Conservation (phyloP, 1,140 invertebrate genomes). For the Cydia fagiglandana region DNA sequence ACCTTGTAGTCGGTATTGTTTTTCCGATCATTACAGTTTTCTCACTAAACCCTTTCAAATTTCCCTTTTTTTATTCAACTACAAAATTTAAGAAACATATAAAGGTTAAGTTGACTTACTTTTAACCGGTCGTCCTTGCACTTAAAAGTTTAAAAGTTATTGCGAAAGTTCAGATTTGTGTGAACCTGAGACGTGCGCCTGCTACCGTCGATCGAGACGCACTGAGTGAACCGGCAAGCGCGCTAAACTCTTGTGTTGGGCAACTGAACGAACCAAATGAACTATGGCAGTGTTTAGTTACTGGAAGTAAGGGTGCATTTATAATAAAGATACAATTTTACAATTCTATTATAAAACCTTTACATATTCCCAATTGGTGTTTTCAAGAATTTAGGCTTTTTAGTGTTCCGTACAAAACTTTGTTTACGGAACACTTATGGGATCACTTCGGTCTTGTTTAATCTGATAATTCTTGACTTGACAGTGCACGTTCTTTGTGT, state of each 20-base stretch:
- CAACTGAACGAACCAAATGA: constrained; percentile 19
- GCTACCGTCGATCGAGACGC: not conserved
- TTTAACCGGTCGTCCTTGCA: constrained; percentile 21
- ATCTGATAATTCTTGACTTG: too few relatives aligned
- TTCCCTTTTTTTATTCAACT: not conserved
- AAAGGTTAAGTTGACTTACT: not conserved
- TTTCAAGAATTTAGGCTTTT: too few relatives aligned
- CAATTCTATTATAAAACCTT: too few relatives aligned
- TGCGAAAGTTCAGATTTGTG: not conserved
- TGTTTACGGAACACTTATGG: too few relatives aligned
- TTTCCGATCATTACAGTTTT: not conserved
- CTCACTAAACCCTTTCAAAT: not conserved
- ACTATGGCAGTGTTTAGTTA: constrained; percentile 11
- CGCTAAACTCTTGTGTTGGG: constrained; percentile 14
- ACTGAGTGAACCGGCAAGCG: not conserved
- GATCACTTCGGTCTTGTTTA: too few relatives aligned
- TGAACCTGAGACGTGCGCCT: not conserved
- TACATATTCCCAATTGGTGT: too few relatives aligned
- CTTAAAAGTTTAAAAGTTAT: constrained; percentile 11
- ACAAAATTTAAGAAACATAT: not conserved
- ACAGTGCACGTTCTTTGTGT: too few relatives aligned
- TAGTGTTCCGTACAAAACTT: too few relatives aligned
- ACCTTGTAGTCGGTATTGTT: not conserved
- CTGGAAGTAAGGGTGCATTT: constrained; percentile 20
- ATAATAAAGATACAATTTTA: too few relatives aligned